Evolutionary conservation across 1,140 invertebrate genomes (phyloP), one percentile per base, ranked within the genome.

Genomic region (Mizuhopecten yessoensis): DNA sequence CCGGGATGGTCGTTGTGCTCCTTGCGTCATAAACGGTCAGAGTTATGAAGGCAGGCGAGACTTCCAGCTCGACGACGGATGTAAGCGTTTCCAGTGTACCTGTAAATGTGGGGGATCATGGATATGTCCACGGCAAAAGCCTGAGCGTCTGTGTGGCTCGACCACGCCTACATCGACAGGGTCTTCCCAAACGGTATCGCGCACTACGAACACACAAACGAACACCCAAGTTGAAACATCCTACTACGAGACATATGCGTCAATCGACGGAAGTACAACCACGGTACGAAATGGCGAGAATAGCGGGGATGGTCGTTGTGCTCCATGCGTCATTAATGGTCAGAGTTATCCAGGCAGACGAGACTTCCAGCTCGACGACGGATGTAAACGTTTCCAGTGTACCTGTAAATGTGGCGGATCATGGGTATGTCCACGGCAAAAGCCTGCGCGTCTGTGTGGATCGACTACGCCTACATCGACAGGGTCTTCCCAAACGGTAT

Each of bases 101-200:
- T 95, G 95, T 49, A 93, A 94, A 45, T 95, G 94, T 91, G 93
- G 95, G 87, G 95, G 95, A 7, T 94, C 93, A 34, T 95, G 94
- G 93, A 87, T 89, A 5, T 95, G 95, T 86, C 95, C 94, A n/a
- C 92, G 90, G 29, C 92, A 95, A 34, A 89, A 95, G 20, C 92
- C 92, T 10, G 89, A 36, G 57, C 91, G 92, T 88, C 88, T 89
- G 0, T 92, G 92, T 75, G 75, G 75, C 39, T 42, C 90, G 11
- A 42, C 90, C 23, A 49, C 88, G 13, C 33, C 33, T 10, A 90
- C 92, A 7, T 36, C 23, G 33, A 36, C 87, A 36, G 87, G 23
- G 20, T 87, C 36, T 87, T 36, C 34, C 29, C 5, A 87, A 23
- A n/a, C 87, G 2, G 57, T 75, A n/a, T n/a, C 23, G 5, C 57